A percentile compares a stretch with the other conserved stretches of the same genome.
These are phyloP conservation scores for Wasmannia auropunctata DNA, from an alignment of 1,140 invertebrate genomes.

Conservation along the genomic window DNA sequence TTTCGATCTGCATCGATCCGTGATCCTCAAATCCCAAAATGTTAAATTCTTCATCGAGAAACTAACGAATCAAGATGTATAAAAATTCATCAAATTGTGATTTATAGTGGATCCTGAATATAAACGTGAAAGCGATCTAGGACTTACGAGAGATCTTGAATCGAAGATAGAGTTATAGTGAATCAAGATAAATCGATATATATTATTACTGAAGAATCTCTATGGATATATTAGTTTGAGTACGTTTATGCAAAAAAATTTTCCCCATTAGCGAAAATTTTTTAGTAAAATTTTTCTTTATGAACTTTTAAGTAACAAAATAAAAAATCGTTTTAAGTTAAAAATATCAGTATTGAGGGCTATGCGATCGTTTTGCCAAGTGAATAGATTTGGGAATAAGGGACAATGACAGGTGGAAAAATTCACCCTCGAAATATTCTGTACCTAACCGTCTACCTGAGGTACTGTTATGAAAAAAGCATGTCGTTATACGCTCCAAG, in stretches of 20 bases:
- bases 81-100: neutral
- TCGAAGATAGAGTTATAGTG: neutral
- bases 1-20: neutral
- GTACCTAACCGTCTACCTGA: constrained; percentile 68
- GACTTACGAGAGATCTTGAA: neutral
- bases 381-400: neutral
- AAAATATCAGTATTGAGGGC: neutral
- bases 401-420: constrained; percentile 65
- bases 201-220: neutral
- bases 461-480: constrained; percentile 57
- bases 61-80: neutral
- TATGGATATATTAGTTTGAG: neutral
- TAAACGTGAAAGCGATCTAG: neutral
- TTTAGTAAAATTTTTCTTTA: neutral
- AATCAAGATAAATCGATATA: neutral
- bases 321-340: neutral
- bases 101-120: neutral
- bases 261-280: neutral
- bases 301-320: neutral
- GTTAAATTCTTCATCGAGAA: neutral
- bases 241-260: neutral
- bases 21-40: neutral
- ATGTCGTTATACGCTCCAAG: constrained; percentile 23
- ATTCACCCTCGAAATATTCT: constrained; percentile 55
- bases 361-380: neutral